A percentile compares a stretch with the other conserved stretches of the same genome.
Conservation (phyloP, 2,113 vertebrate genomes). For the Malurus elegans region DNA sequence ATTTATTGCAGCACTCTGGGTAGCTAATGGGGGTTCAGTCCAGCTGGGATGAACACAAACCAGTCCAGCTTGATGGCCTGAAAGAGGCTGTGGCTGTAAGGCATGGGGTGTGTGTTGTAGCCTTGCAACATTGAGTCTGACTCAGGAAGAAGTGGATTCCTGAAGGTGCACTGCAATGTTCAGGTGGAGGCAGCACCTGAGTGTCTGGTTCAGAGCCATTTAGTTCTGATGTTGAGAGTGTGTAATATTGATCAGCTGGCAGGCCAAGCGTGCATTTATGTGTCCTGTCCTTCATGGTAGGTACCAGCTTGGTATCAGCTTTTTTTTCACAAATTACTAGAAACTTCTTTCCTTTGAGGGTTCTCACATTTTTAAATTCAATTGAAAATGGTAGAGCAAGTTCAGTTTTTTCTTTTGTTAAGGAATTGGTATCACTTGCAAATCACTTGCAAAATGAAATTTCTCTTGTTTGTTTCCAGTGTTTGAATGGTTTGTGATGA, state of each 20-base stretch:
- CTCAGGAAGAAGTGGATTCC: neutral
- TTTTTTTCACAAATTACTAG: neutral
- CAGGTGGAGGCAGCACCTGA: neutral
- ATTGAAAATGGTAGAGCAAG: neutral
- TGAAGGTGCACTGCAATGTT: neutral
- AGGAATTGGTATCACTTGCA: neutral
- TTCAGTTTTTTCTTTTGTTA: neutral
- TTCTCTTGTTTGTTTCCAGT: neutral
- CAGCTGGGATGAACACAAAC: neutral
- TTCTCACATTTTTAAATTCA: neutral
- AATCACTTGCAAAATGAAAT: neutral
- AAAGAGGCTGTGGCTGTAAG: neutral
- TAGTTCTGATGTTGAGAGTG: neutral
- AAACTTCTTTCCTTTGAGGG: neutral
- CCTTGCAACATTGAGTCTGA: neutral
- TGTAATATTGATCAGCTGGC: neutral
- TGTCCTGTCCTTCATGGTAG: neutral
- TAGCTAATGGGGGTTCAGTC: neutral
- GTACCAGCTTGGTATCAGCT: neutral
- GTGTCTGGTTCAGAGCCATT: neutral
- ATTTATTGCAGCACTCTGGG: neutral
- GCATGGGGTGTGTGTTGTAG: neutral
- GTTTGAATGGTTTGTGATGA: conserved; percentile 43
- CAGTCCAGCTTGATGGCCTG: neutral
- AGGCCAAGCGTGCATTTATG: neutral